Evolutionary conservation across 2,888 invertebrate species (phyloP).

Genomic region (Conops quadrifasciatus): DNA sequence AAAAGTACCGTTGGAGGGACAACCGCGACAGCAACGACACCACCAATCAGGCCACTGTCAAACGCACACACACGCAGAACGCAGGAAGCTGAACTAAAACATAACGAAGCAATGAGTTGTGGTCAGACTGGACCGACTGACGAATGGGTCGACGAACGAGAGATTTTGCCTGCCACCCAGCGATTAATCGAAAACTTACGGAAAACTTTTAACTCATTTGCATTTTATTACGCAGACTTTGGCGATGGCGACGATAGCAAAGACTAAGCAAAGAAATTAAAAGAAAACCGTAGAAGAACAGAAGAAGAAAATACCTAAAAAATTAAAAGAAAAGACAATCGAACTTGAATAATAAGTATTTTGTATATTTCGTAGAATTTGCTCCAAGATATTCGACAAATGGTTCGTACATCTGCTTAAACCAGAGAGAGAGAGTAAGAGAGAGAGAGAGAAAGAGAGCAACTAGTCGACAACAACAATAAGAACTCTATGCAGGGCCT

Average conservation of each 20-base stretch:
- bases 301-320: neutral
- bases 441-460: no score
- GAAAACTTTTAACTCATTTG: constrained; percentile 27
- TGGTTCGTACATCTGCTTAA: neutral
- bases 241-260: no score
- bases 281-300: neutral
- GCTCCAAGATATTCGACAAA: constrained; percentile 8
- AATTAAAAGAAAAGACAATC: neutral
- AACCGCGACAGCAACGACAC: neutral
- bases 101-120: no score
- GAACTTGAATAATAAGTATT: constrained; percentile 21
- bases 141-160: no score
- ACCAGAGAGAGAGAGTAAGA: no score
- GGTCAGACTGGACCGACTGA: no score
- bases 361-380: constrained; percentile 25
- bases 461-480: no score
- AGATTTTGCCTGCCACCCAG: neutral
- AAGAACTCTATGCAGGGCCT: no score
- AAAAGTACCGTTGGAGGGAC: neutral
- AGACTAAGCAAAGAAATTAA: neutral
- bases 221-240: constrained; percentile 23
- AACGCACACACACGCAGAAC: neutral
- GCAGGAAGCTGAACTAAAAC: no score
- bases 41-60: neutral
- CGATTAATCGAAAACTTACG: constrained; percentile 30